Evolutionary conservation across 2,113 vertebrate species (phyloP), one percentile per base, ranked within the genome.

Genomic region (Camarhynchus parvulus): DNA sequence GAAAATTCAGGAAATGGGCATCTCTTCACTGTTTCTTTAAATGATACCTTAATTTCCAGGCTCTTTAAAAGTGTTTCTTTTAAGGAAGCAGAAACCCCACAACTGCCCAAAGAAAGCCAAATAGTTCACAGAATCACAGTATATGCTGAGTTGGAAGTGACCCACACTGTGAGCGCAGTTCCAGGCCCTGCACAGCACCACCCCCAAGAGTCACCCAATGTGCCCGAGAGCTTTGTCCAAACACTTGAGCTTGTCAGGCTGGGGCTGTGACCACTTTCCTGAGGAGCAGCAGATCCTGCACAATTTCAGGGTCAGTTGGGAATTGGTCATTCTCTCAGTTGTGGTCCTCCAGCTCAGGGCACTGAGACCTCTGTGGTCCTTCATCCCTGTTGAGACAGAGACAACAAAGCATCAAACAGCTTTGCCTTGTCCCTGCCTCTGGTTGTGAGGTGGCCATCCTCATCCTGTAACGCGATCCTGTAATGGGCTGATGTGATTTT

Each of bases 21-120:
- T 86, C 47, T 96, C 62, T 75, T 17, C 10, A 33, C 27, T 52
- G 11, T 49, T 91, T 80, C 62, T 85, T 86, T 92, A 81, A 27
- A 73, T 64, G 16, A 90, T 72, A 30, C 78, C 78, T 94, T 95
- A 95, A 95, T 93, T 93, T 52, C 35, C 49, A 94, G 35, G 44
- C 30, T 89, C 42, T 83, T 89, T 30, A 30, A 30, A 52, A 53
- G 28, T 17, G 24, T 87, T 90, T 74, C 58, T 83, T 63, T 62
- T 24, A 42, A 55, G 19, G 37, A 90, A 78, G 68, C 13, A 88
- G 73, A 72, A 31, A 1, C 7, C 35, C 5, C 8, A 13, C 6
- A 70, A 72, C 77, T 94, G 53, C 70, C 79, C 30, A 23, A 56
- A 79, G 28, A 89, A 16, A 52, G 33, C 77, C 12, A 95, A 42